Evolutionary conservation across 2,888 invertebrate genomes (phyloP), one percentile per base, ranked within the genome.

Genomic region (Scrobipalpa costella): DNA sequence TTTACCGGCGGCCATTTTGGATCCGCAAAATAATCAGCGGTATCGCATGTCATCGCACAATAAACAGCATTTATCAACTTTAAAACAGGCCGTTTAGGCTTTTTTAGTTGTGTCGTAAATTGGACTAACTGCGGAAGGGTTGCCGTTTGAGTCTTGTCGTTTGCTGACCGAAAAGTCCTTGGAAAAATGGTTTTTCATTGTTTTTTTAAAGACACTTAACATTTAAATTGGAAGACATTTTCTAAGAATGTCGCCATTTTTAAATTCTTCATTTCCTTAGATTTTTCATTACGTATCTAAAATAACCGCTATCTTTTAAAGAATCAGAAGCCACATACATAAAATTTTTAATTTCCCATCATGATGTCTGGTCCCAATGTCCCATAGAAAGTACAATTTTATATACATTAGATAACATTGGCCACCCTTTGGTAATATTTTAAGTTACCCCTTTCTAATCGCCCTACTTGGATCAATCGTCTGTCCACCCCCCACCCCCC

Each of bases 401-500:
- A 74, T 72, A 72, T 71, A 72, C 66, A 68, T 68, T 71, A 77
- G 74, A 76, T 78, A 73, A 68, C 75, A 78, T 67, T 71, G 67
- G 71, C 69, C 66, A 73, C 81, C 86, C 87, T 83, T 81, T 78
- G 78, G 88, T 84, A 83, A 88, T 88, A 88, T 88, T 88, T 89
- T 86, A 87, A 83, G 77, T 76, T 80, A 85, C 83, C 88, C 88
- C 84, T 86, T 83, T 78, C 27, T 57, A 33, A 52, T 57, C 34
- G 19, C 67, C 62, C 62, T 62, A 62, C 61, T 61, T 61, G 61
- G 61, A 81, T 83, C 85, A 86, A 88, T 89, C 88, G 86, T 85
- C 73, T 81, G 83, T 83, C 84, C 86, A 83, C 79, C 88, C 85
- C 79, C 74, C 79, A 87, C 74, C 79, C 88, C 85, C 79, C 74